These are phyloP conservation scores for Pardosa pseudoannulata DNA, from an alignment of 2,888 invertebrate genomes.

Conservation along the genomic window DNA sequence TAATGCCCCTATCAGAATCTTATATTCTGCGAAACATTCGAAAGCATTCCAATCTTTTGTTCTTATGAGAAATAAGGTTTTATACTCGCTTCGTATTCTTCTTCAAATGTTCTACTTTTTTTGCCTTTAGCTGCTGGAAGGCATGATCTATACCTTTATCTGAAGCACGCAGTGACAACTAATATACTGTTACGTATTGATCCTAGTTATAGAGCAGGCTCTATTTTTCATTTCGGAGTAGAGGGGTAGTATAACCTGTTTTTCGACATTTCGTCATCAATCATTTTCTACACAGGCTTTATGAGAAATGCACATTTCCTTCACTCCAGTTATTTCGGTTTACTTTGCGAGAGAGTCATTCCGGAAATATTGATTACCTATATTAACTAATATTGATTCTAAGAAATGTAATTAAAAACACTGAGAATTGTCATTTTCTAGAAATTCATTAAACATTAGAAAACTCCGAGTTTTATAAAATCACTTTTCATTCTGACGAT, in stretches of 20 bases:
- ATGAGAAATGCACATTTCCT: background rate
- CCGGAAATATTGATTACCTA: background rate
- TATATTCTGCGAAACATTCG: too few species aligned
- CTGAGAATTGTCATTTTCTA: too few species aligned
- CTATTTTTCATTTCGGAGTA: background rate
- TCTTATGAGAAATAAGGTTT: background rate
- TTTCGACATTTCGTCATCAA: background rate
- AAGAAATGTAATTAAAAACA: too few species aligned
- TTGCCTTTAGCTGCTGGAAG: background rate
- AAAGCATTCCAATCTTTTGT: too few species aligned
- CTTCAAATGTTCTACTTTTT: background rate
- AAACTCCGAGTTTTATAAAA: too few species aligned
- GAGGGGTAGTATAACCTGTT: slow-evolving; percentile 1
- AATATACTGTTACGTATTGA: slow-evolving; percentile 10
- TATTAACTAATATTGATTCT: background rate
- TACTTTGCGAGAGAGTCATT: background rate
- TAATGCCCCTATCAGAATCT: too few species aligned
- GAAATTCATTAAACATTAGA: too few species aligned
- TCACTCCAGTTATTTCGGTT: background rate
- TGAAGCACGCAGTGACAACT: slow-evolving; percentile 2
- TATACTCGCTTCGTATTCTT: background rate
- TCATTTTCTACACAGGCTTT: background rate
- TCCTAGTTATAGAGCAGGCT: background rate
- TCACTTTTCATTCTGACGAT: too few species aligned
- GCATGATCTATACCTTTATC: slow-evolving; percentile 12